These are phyloP conservation scores for Tryphoninae sp. DNA, from an alignment of 2,888 invertebrate genomes.

Conservation along the genomic window DNA sequence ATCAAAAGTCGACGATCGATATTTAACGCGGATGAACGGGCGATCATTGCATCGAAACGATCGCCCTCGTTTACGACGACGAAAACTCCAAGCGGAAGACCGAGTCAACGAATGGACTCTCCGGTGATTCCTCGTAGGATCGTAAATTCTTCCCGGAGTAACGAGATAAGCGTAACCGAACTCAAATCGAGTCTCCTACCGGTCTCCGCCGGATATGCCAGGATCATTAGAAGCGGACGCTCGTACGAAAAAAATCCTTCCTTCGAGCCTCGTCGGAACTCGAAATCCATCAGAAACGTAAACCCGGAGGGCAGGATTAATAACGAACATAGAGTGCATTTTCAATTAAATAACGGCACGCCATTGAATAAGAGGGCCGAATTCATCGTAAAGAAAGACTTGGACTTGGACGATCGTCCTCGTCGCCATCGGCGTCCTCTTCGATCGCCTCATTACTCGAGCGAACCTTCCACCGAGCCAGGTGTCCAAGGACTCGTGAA, in stretches of 20 bases:
- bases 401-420: background rate
- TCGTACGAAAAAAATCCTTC: background rate
- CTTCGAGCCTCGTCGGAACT: background rate
- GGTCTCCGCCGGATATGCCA: slow-evolving; percentile 21
- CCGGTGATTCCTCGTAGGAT: slow-evolving; percentile 41
- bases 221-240: background rate
- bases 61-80: background rate
- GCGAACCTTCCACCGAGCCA: background rate
- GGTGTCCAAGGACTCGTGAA: slow-evolving; percentile 45
- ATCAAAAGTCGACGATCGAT: slow-evolving; percentile 7
- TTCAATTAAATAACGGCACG: slow-evolving; percentile 14
- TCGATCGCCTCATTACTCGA: background rate
- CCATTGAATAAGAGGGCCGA: background rate
- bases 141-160: background rate
- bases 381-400: background rate
- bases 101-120: slow-evolving; percentile 34
- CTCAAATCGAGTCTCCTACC: slow-evolving; percentile 50
- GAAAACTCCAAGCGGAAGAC: slow-evolving; percentile 10
- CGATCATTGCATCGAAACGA: slow-evolving; percentile 1
- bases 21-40: background rate
- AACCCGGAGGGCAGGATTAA: background rate
- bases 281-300: background rate
- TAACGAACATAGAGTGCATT: slow-evolving; percentile 32
- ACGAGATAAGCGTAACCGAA: background rate
- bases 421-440: too few relatives aligned